Evolutionary conservation across 2,888 invertebrate genomes (phyloP).

Genomic region (Prosapia bicincta): DNA sequence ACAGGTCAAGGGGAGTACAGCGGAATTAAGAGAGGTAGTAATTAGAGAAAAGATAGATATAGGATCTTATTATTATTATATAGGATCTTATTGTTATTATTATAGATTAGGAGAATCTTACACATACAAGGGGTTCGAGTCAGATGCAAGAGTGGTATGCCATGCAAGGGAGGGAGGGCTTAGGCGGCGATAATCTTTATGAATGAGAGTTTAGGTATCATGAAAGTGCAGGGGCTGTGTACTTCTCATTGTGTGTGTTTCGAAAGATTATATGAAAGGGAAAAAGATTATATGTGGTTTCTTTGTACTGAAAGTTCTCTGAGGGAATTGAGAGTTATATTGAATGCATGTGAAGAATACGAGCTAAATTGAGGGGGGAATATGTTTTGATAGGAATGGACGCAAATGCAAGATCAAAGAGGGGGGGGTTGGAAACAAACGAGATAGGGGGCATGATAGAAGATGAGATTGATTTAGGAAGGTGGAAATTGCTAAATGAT

Average conservation of each 20-base stretch:
- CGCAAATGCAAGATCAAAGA: too few species aligned
- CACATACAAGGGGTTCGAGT: neutral
- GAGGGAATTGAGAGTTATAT: neutral
- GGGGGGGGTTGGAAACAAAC: too few species aligned
- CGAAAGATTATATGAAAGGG: neutral
- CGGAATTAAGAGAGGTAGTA: neutral
- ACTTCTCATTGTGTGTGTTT: neutral
- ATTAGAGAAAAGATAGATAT: neutral
- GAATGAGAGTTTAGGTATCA: neutral
- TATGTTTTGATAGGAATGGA: too few species aligned
- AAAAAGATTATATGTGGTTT: neutral
- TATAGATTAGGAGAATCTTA: too few species aligned
- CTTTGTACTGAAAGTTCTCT: neutral
- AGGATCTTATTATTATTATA: neutral
- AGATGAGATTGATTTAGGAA: neutral
- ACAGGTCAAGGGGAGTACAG: neutral
- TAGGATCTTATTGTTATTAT: neutral
- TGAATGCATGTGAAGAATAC: neutral
- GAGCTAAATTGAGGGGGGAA: too few species aligned
- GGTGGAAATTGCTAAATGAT: neutral
- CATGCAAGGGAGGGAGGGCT: neutral
- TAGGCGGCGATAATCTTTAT: neutral
- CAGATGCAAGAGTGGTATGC: neutral
- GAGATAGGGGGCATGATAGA: neutral
- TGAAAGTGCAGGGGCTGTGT: neutral